Base-by-base conservation (phyloP, 2,113 vertebrate genomes). In the Motacilla tschutschensis region DNA sequence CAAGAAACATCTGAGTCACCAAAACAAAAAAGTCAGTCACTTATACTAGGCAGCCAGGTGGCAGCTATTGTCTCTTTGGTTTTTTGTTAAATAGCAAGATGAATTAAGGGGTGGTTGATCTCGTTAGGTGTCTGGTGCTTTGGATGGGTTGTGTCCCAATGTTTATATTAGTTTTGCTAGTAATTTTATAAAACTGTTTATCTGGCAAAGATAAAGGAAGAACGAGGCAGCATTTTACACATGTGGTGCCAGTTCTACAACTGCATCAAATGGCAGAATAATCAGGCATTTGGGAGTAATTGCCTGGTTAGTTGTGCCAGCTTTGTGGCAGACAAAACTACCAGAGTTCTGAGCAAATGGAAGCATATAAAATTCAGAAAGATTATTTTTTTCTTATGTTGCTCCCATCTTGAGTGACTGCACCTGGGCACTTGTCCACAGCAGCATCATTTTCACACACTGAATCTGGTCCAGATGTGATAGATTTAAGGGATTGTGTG, bases 1-100 rank as follows among this genome's bases (percentile, higher is more conserved):
- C 73, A 62, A 78, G 86, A 87, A 88, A 54, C 51, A n/a, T 79
- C 79, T 87, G 70, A 90, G 69, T 92, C 66, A 85, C 71, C 14
- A 65, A 70, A 73, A 80, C 29, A 46, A 50, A 43, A 62, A 78
- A 15, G 55, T 26, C 14, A 26, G 31, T 70, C n/a, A 24, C 22
- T 35, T 63, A 72, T 16, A 70, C 55, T 51, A 83, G n/a, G 40
- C 78, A 86, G 43, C 17, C 25, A 66, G 22, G 64, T 79, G 66
- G 64, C 71, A 85, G 53, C 66, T 85, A 90, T 82, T 93, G 55
- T 58, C 48, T 69, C 70, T 71, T 48, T 38, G 6, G 0, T 29
- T 60, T 88, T 69, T 90, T 67, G n/a, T 89, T 87, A 65, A 82
- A 71, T 60, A 80, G 50, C 17, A 67, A 90, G 64, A 67, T 71